These are phyloP conservation scores for Microcebus lehilahytsara DNA, from an alignment of 2,113 vertebrate genomes.

Conservation along the genomic window DNA sequence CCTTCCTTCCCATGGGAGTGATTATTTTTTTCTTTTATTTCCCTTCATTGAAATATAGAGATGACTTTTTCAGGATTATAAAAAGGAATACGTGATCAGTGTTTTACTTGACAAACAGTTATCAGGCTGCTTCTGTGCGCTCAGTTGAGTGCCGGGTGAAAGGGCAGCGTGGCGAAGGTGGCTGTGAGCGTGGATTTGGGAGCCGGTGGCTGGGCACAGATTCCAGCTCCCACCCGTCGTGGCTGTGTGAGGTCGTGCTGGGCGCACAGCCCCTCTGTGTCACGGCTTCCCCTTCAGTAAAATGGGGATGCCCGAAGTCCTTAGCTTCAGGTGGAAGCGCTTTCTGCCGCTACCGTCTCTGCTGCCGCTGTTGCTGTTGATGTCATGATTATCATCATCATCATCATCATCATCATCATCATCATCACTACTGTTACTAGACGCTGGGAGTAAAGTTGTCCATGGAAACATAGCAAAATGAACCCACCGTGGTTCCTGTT, in stretches of 20 bases:
- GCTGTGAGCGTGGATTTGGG: fast-evolving
- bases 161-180: not conserved
- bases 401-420: not conserved
- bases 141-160: not conserved
- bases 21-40: not conserved
- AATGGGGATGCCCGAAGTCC: not conserved
- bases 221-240: not conserved
- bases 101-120: not conserved
- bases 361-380: not conserved
- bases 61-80: not conserved
- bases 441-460: not conserved
- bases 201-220: fast-evolving
- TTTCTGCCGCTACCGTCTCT: not conserved
- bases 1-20: slow-evolving; percentile 35
- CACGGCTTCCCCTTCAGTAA: not conserved
- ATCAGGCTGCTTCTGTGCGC: not conserved
- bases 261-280: not conserved
- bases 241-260: not conserved
- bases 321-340: not conserved
- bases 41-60: not conserved
- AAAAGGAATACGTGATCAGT: not conserved
- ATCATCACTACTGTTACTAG: not conserved
- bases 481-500: not conserved
- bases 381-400: not conserved
- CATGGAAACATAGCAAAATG: not conserved